Conservation (phyloP, 2,888 invertebrate species). For the Apomyelois bistriatella region DNA sequence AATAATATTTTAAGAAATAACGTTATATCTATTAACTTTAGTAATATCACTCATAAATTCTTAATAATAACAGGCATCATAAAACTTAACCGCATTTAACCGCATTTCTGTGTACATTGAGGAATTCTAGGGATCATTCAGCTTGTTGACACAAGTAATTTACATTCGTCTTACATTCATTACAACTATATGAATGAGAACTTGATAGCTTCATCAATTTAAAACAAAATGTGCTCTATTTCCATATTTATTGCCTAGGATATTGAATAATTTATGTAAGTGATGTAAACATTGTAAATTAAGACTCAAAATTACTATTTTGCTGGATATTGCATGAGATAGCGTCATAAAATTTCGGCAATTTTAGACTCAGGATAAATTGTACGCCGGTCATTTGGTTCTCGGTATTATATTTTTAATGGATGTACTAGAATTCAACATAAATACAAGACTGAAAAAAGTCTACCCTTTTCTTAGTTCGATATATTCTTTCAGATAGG, state of each 20-base stretch:
- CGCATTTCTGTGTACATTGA: background rate
- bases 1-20: too few relatives aligned
- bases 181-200: slow-evolving; percentile 2
- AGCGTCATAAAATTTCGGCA: background rate
- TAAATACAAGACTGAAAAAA: too few relatives aligned
- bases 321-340: background rate
- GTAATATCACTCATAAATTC: too few relatives aligned
- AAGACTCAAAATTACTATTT: background rate
- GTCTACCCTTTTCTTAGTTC: too few relatives aligned
- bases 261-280: slow-evolving; percentile 3
- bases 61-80: background rate
- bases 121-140: background rate
- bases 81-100: background rate
- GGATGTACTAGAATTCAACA: too few relatives aligned
- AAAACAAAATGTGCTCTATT: slow-evolving; percentile 8
- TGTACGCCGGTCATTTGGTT: too few relatives aligned
- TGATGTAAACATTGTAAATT: slow-evolving; percentile 4
- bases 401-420: too few relatives aligned
- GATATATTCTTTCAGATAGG: too few relatives aligned
- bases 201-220: slow-evolving; percentile 3
- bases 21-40: too few relatives aligned
- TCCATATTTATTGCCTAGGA: background rate
- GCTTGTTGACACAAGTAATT: background rate
- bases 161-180: background rate
- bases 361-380: background rate